Conservation (phyloP, 2,113 vertebrate genomes). For the Nesospiza acunhae region DNA sequence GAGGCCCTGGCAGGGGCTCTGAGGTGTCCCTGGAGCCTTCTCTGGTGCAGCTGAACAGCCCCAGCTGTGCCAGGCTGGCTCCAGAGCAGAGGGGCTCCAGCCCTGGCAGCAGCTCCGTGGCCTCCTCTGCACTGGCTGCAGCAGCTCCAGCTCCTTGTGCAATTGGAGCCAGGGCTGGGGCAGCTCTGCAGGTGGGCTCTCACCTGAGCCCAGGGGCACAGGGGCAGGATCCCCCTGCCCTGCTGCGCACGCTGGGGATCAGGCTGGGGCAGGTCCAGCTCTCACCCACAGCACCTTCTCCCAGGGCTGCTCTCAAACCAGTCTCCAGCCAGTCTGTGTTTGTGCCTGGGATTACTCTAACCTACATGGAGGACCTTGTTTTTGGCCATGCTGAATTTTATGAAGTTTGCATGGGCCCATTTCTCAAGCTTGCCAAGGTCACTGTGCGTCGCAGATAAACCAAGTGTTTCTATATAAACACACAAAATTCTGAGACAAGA, state of each 20-base stretch:
- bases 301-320: not conserved
- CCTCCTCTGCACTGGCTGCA: too few relatives aligned
- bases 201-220: not conserved
- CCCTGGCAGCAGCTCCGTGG: too few relatives aligned
- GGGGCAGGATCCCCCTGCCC: not conserved
- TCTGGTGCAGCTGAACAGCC: too few relatives aligned
- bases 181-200: not conserved
- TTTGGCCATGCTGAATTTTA: not conserved
- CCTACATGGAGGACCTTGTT: not conserved
- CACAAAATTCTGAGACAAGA: not conserved
- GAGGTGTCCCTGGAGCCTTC: too few relatives aligned
- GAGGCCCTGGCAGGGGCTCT: too few relatives aligned
- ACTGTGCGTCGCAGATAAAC: not conserved
- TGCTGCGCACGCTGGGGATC: not conserved
- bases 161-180: not conserved
- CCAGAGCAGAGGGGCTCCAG: too few relatives aligned
- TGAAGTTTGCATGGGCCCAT: accelerated
- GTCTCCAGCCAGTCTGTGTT: not conserved
- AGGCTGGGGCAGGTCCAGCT: not conserved
- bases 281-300: not conserved
- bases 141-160: not conserved
- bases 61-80: too few relatives aligned
- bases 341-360: not conserved
- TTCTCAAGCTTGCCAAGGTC: not conserved
- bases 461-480: not conserved